Evolutionary conservation across 1,140 invertebrate genomes (phyloP).

Genomic region (Lordiphosa mommai): DNA sequence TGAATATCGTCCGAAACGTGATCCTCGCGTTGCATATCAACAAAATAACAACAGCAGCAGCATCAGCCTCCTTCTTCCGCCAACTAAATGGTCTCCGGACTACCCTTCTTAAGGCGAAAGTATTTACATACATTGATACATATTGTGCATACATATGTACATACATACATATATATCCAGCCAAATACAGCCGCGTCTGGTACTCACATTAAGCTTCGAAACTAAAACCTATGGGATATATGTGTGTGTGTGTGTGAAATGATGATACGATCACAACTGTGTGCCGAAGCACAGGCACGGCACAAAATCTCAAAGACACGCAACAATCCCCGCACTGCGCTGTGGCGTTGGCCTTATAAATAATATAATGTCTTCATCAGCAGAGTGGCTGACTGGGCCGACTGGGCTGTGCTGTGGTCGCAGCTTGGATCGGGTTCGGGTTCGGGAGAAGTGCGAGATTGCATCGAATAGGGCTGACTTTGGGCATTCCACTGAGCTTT

Average conservation of each 20-base stretch:
- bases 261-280: conserved; percentile 6
- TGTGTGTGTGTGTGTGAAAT: conserved; percentile 1
- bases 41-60: too few species aligned
- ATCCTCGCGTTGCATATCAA: not conserved
- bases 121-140: not conserved
- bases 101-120: too few species aligned
- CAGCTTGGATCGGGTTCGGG: not conserved
- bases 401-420: not conserved
- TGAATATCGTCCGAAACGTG: conserved; percentile 1
- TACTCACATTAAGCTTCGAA: not conserved
- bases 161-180: not conserved
- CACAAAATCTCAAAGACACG: conserved; percentile 8
- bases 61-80: too few species aligned
- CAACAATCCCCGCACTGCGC: conserved; percentile 3
- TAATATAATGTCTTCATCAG: conserved; percentile 13
- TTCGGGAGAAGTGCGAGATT: conserved; percentile 4
- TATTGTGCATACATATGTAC: not conserved
- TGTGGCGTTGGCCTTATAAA: conserved; percentile 7
- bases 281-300: conserved; percentile 2
- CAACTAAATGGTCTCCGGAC: too few species aligned
- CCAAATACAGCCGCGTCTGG: too few species aligned
- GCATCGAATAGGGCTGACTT: conserved; percentile 26
- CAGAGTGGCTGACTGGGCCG: not conserved
- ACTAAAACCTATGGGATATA: not conserved
- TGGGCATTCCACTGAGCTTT: conserved; percentile 6